phyloP scores from a whole-genome alignment of 2,113 vertebrate genomes.

The Anoura caudifer region DNA sequence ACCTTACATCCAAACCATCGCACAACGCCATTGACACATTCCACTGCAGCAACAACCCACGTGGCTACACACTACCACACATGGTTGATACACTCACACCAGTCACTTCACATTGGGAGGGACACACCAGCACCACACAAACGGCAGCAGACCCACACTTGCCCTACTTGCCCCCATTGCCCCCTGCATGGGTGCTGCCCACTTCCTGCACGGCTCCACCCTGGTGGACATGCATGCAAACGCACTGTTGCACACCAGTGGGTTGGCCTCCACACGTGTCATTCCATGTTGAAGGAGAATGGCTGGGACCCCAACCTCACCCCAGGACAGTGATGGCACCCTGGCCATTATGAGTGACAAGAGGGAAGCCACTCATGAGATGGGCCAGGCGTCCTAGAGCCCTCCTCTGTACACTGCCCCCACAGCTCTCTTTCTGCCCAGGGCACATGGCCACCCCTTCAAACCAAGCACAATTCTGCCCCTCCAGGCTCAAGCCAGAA shows the following conservation, averaged over 20 bases:
- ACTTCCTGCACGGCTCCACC: not conserved
- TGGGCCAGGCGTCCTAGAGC: not conserved
- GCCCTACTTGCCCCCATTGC: not conserved
- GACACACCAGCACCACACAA: not conserved
- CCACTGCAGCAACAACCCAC: not conserved
- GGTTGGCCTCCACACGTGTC: not conserved
- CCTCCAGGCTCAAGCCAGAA: conserved; percentile 32
- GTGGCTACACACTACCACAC: not conserved
- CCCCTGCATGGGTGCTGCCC: not conserved
- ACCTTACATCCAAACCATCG: not conserved
- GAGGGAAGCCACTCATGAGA: not conserved
- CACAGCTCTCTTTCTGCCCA: not conserved
- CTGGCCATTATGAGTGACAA: not conserved
- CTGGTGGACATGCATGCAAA: not conserved
- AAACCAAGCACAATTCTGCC: conserved; percentile 53
- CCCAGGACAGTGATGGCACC: not conserved
- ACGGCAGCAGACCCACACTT: not conserved
- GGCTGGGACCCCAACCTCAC: not conserved
- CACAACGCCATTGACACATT: not conserved
- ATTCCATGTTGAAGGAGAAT: not conserved
- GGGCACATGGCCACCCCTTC: not conserved
- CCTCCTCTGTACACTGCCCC: not conserved
- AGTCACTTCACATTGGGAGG: not conserved
- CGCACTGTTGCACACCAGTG: not conserved
- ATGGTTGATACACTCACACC: not conserved